Conservation (phyloP, 2,113 vertebrate genomes). For the Semnornis frantzii region DNA sequence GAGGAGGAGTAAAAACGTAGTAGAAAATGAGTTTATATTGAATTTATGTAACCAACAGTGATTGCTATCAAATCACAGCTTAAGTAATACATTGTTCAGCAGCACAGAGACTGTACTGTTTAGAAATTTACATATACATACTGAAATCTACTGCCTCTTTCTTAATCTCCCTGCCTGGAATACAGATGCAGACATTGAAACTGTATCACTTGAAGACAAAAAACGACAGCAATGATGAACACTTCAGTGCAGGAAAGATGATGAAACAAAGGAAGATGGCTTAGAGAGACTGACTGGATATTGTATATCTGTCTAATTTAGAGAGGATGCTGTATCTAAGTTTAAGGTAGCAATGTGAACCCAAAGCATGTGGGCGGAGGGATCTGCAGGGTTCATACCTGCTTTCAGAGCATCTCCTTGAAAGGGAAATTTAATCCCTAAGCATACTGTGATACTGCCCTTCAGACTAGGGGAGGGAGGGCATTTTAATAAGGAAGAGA, state of each 20-base stretch:
- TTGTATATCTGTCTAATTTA: background rate
- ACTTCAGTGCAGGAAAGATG: background rate
- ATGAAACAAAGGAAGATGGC: background rate
- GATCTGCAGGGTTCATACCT: background rate
- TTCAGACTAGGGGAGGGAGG: background rate
- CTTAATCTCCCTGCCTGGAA: background rate
- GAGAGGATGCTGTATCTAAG: background rate
- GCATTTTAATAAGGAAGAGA: background rate
- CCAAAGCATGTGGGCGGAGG: background rate
- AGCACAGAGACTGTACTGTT: background rate
- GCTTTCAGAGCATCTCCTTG: background rate
- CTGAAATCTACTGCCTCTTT: background rate
- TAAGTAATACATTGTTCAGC: slow-evolving; percentile 19
- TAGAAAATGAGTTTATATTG: background rate
- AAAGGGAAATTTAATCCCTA: background rate
- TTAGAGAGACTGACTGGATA: background rate
- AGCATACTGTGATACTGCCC: background rate
- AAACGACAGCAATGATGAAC: background rate
- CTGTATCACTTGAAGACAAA: background rate
- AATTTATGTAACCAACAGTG: slow-evolving; percentile 5
- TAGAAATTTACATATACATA: background rate
- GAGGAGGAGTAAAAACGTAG: background rate
- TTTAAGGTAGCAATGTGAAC: background rate
- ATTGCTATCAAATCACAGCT: background rate
- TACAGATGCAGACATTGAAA: background rate